Base-by-base conservation (phyloP, 2,113 vertebrate species). In the Tragelaphus scriptus region DNA sequence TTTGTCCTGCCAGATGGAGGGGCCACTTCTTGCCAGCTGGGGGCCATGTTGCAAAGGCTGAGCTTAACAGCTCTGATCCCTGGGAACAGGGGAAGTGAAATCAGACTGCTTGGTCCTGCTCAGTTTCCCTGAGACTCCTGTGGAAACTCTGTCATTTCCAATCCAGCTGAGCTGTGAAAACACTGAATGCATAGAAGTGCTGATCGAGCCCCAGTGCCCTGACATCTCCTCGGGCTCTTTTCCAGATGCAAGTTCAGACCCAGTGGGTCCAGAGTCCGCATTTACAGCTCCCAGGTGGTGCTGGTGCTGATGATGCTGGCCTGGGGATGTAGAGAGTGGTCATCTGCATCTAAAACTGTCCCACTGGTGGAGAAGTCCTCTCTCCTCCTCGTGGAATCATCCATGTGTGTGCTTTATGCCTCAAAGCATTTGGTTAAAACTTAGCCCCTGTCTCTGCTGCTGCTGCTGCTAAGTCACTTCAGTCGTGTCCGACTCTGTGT, bases 311-410 rank as follows among this genome's bases (percentile, higher is more conserved):
- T 10, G 32, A 53, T 6, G 14, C 26, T 14, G 36, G 28, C 28
- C 47, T 0, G 5, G 56, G 77, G 47, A 0, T 0, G 2, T 3
- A 1, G 49, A 55, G n/a, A 32, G 40, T 0, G 5, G 21, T 16
- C 21, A 2, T 55, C 79, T 21, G 55, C 21, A 2, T 36, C 77
- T 0, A 17, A 14, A 40, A 7, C 17, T 14, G 25, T 6, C 30
- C 21, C 16, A 0, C 36, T 4, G 2, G 21, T 9, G 65, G 55
- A 11, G n/a, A 10, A 25, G 5, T 14, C 81, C 0, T 2, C 51
- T 32, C 47, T 40, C 55, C 28, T 14, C 5, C 5, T 77, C 3
- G 0, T 5, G 30, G 30, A 16, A 21, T 23, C 56, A 25, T 36
- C 84, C 36, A 0, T 0, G 8, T 5, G 0, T 25, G 44, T 0